Conservation (phyloP, 2,113 vertebrate species). For the Phyllostomus discolor region DNA sequence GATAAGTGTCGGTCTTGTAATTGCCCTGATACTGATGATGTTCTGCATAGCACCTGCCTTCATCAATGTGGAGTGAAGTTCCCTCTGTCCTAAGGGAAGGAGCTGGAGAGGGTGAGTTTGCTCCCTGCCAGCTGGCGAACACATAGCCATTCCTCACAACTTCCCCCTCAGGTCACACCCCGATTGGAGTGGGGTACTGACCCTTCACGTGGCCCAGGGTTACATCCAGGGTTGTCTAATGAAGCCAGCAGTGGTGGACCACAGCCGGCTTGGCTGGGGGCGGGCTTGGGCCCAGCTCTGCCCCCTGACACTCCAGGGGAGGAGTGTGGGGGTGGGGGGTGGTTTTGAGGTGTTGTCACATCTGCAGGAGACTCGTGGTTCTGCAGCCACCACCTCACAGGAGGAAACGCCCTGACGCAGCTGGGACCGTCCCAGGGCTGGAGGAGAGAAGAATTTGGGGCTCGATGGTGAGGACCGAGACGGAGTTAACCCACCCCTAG, state of each 20-base stretch:
- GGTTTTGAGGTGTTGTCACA: background rate
- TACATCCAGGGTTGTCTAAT: background rate
- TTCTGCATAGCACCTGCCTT: background rate
- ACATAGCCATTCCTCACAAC: too few relatives aligned
- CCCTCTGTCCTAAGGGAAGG: background rate
- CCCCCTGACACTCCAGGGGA: too few relatives aligned
- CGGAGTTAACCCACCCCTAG: background rate
- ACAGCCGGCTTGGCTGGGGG: background rate
- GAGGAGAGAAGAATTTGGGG: background rate
- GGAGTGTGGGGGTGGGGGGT: too few relatives aligned
- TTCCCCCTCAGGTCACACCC: background rate
- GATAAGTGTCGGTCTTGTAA: background rate
- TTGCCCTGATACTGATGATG: background rate
- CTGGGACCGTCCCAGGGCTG: background rate
- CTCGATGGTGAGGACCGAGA: background rate
- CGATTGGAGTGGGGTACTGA: background rate
- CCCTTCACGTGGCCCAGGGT: fast-evolving
- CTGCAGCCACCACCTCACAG: background rate
- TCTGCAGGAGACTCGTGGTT: background rate
- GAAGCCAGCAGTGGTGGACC: background rate
- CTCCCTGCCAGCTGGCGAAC: too few relatives aligned
- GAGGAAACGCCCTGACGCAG: background rate
- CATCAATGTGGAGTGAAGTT: background rate
- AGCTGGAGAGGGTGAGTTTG: background rate
- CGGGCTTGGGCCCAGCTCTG: background rate